Evolutionary conservation across 35 echinoderm and acorn worm genomes (phyloP), one percentile per base, ranked within the genome.

Genomic region (Lytechinus variegatus): DNA sequence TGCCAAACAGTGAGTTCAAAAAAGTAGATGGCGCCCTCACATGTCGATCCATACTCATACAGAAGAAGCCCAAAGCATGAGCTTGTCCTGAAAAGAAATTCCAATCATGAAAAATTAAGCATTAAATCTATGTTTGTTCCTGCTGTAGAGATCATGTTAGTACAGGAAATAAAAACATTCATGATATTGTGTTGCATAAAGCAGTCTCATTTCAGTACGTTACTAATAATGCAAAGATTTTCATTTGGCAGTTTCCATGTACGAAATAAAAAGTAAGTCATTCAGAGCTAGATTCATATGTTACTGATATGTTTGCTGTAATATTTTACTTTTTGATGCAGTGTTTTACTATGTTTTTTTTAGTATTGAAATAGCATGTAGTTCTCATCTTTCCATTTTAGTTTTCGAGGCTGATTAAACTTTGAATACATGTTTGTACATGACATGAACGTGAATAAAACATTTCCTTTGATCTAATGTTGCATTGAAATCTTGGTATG

Each of bases 21-120:
- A 98, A 98, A 54, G 97, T 98, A 4, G 97, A 98, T 52, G 97
- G 97, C 55, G 95, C 94, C 24, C 97, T 98, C 52, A 98, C 97
- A 14, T 98, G 97, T 96, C 86, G 95, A 87, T 97, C 96, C 54
- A 94, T 98, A 61, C 94, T 98, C 56, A 96, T 98, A 33, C 96
- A 89, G 54, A 98, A 98, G 91, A 97, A 96, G 54, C 95, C 95
- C 53, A 96, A 98, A 54, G 95, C 96, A 94, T 96, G 92, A 87
- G 72, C 27, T 10, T 92, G 16, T 44, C 33, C 33, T 8, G 12
- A 79, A 54, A 14, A 56, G 56, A 94, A 79, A 79, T 16, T 79
- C 19, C 4, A 79, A 24, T 79, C 14, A 79, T 5, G 16, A 79
- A 79, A 24, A 79, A 79, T 7, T 2, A 79, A 71, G 1, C 14